Percentiles rank a stretch among this genome's conserved stretches.
phyloP scores from a whole-genome alignment of 2,888 invertebrate species.

The Hypena proboscidalis region DNA sequence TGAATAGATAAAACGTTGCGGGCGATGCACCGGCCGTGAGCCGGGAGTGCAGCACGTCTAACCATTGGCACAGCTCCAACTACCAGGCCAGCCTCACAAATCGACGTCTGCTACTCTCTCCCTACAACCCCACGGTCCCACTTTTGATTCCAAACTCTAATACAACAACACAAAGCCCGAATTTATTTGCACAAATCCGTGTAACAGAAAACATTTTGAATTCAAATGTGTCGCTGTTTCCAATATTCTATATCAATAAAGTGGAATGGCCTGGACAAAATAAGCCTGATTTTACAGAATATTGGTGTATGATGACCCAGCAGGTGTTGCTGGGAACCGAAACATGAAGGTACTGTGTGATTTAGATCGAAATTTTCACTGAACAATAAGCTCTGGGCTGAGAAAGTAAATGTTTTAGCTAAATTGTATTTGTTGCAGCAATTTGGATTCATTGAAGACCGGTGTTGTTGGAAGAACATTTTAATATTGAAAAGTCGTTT shows the following conservation, averaged over 20 bases:
- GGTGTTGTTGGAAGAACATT: constrained; percentile 27
- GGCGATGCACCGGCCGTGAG: constrained; percentile 50
- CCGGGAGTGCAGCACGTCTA: constrained; percentile 54
- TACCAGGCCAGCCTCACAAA: constrained; percentile 62
- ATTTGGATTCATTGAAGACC: constrained; percentile 50
- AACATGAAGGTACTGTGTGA: constrained; percentile 50
- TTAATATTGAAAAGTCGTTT: constrained; percentile 36
- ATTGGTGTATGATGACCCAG: constrained; percentile 65
- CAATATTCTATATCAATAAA: constrained; percentile 83
- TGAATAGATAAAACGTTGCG: constrained; percentile 78
- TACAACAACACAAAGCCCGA: constrained; percentile 47
- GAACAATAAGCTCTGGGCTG: constrained; percentile 50
- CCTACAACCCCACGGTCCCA: constrained; percentile 28
- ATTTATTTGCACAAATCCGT: constrained; percentile 40
- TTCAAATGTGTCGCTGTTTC: constrained; percentile 78
- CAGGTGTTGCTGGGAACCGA: constrained; percentile 61
- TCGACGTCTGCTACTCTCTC: constrained; percentile 55
- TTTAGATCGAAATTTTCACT: constrained; percentile 48
- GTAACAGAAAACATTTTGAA: constrained; percentile 64
- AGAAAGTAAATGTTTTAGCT: constrained; percentile 31
- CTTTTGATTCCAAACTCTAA: constrained; percentile 57
- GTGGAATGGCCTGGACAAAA: constrained; percentile 71
- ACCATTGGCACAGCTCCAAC: constrained; percentile 71
- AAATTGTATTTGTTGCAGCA: constrained; percentile 51
- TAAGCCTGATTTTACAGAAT: constrained; percentile 70